Conservation (phyloP, 2,797 vertebrate genomes). For the Cetoscarus ocellatus region DNA sequence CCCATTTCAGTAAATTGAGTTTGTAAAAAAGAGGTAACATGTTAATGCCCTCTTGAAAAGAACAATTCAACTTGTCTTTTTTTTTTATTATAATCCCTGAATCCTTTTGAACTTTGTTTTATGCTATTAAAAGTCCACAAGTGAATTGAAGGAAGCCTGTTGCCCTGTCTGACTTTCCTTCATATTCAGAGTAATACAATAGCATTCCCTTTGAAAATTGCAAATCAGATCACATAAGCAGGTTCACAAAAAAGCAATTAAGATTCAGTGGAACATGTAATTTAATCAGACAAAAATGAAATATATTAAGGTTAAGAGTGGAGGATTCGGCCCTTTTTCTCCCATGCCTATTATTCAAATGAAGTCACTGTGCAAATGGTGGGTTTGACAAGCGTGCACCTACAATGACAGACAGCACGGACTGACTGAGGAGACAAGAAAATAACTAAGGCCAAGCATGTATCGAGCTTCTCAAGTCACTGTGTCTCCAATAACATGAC, state of each 20-base stretch:
- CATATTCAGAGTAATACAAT: conserved; percentile 73
- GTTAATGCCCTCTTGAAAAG: conserved; percentile 32
- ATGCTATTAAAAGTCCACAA: conserved; percentile 63
- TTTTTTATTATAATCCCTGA: conserved; percentile 57
- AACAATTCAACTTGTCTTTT: conserved; percentile 53
- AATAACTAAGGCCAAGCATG: conserved; percentile 30
- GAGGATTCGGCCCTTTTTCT: conserved; percentile 62
- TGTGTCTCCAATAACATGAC: conserved; percentile 43
- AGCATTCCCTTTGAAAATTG: conserved; percentile 82
- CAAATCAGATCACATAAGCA: conserved; percentile 87
- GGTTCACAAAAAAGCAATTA: conserved; percentile 89
- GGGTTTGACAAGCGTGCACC: conserved; percentile 60
- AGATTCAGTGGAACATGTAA: conserved; percentile 91
- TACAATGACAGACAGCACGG: conserved; percentile 45
- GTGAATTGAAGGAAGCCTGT: conserved; percentile 53
- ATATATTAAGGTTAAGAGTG: conserved; percentile 82
- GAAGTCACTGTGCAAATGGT: conserved; percentile 60
- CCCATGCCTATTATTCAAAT: conserved; percentile 75
- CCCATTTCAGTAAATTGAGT: conserved; percentile 23
- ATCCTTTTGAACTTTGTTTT: conserved; percentile 52
- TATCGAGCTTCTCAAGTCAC: conserved; percentile 42
- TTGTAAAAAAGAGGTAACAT: conserved; percentile 18
- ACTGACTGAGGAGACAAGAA: conserved; percentile 46
- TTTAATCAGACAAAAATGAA: conserved; percentile 88
- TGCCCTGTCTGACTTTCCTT: conserved; percentile 69